phyloP scores from a whole-genome alignment of 2,888 invertebrate genomes.

The Euplexia lucipara region DNA sequence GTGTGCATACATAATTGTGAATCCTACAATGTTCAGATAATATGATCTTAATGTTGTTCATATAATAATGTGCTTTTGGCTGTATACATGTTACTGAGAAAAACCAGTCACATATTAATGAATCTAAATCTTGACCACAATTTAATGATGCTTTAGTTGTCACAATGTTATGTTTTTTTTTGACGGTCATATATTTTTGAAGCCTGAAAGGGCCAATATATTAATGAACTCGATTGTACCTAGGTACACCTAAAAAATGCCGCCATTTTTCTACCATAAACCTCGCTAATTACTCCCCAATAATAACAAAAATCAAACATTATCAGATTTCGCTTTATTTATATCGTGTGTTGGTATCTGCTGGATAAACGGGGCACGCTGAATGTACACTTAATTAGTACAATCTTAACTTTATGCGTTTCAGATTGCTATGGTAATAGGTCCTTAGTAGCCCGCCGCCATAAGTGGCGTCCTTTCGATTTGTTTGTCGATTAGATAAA shows the following conservation, averaged over 20 bases:
- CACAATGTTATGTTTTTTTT: no score
- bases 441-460: conserved; percentile 70
- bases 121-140: no score
- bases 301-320: conserved; percentile 51
- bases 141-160: no score
- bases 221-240: no score
- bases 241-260: background rate
- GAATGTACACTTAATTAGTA: conserved; percentile 86
- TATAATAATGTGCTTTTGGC: no score
- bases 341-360: conserved; percentile 62
- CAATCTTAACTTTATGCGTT: conserved; percentile 88
- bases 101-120: no score
- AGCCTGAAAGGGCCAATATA: no score
- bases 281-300: conserved; percentile 38
- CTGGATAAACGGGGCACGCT: conserved; percentile 76
- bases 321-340: conserved; percentile 65
- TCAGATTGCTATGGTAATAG: conserved; percentile 88
- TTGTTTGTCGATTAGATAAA: conserved; percentile 85
- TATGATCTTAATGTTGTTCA: no score
- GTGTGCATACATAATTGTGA: no score
- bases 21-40: no score
- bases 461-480: conserved; percentile 87
- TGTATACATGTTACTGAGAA: no score
- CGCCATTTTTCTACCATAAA: conserved; percentile 8
- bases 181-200: no score